Evolutionary conservation across 2,797 vertebrate genomes (phyloP).

Genomic region (Apogon hyalosoma): DNA sequence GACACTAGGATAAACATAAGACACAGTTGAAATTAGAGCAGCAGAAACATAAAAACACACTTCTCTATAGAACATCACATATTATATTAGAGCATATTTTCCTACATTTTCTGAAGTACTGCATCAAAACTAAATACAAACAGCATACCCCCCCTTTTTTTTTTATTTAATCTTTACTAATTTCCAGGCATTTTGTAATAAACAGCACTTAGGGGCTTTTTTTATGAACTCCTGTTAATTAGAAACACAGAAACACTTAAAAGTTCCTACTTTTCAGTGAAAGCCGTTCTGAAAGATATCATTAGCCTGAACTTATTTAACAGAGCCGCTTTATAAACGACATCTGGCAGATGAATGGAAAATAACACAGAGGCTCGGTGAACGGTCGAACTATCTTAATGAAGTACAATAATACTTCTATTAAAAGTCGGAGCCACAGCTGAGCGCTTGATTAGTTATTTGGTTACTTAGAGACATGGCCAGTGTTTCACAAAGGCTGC

Average conservation of each 20-base stretch:
- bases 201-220: conserved; percentile 56
- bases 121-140: conserved; percentile 19
- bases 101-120: conserved; percentile 9
- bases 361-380: conserved; percentile 55
- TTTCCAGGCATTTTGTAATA: conserved; percentile 58
- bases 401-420: conserved; percentile 73
- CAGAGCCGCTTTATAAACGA: conserved; percentile 67
- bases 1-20: no score
- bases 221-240: conserved; percentile 60
- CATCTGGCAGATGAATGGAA: conserved; percentile 73
- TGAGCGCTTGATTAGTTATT: conserved; percentile 74
- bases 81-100: neutral
- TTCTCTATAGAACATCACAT: neutral
- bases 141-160: conserved; percentile 11
- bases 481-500: conserved; percentile 63
- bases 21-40: no score
- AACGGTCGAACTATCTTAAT: conserved; percentile 68
- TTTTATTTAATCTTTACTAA: conserved; percentile 48
- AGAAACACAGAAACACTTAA: conserved; percentile 62
- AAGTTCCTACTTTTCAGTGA: conserved; percentile 47
- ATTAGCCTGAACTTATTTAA: conserved; percentile 68
- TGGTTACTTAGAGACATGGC: conserved; percentile 71
- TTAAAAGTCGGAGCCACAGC: conserved; percentile 75
- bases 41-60: neutral
- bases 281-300: conserved; percentile 55